Evolutionary conservation across 2,797 vertebrate species (phyloP).

Genomic region (Eremophila alpestris): DNA sequence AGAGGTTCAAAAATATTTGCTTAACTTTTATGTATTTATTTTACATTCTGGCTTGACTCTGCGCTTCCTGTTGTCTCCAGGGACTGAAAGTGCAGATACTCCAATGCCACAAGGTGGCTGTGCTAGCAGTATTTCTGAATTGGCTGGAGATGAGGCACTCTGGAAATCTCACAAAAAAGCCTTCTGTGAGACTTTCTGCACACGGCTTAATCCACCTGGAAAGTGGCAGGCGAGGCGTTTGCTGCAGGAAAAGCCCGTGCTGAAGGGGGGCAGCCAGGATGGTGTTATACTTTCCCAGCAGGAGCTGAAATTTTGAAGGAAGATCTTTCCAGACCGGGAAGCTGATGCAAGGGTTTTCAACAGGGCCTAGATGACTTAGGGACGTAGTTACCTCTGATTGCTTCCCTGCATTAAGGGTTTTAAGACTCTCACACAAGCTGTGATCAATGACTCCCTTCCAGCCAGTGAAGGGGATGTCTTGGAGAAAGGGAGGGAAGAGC

Average conservation of each 20-base stretch:
- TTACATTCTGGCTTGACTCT: conserved; percentile 55
- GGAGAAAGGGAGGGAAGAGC: background rate
- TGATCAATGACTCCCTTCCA: background rate
- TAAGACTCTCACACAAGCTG: background rate
- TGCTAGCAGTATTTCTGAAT: conserved; percentile 54
- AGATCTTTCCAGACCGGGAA: background rate
- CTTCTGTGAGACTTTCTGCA: background rate
- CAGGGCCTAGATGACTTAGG: background rate
- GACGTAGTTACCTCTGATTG: background rate
- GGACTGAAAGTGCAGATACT: conserved; percentile 41
- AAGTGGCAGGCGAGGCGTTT: accelerated
- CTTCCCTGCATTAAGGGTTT: background rate
- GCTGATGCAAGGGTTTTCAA: background rate
- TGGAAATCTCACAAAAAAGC: conserved; percentile 35
- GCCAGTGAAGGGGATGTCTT: background rate
- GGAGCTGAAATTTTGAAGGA: background rate
- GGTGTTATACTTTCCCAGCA: background rate
- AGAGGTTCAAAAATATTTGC: conserved; percentile 67
- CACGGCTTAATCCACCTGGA: conserved; percentile 26
- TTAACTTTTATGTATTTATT: conserved; percentile 66
- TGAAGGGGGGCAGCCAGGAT: background rate
- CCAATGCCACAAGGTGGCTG: conserved; percentile 64
- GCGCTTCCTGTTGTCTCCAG: conserved; percentile 28
- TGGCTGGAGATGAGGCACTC: background rate
- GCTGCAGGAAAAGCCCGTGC: background rate